These are phyloP conservation scores for Actenoides lindsayi DNA, from an alignment of 2,113 vertebrate genomes.

Conservation along the genomic window DNA sequence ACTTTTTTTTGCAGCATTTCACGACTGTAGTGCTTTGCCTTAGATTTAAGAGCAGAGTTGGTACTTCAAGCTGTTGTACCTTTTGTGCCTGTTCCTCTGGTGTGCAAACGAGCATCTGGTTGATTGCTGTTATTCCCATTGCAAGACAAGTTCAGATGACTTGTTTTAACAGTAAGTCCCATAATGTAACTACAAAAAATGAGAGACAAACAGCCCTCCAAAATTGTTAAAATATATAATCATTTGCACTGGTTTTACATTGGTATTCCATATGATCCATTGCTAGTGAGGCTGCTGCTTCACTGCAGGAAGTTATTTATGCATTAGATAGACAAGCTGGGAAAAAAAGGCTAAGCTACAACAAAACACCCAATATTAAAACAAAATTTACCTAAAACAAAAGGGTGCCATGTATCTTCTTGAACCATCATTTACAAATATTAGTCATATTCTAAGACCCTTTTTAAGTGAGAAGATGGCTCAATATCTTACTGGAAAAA, in stretches of 20 bases:
- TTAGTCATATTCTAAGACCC: background rate
- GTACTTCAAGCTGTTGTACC: background rate
- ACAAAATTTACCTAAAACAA: background rate
- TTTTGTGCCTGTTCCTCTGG: background rate
- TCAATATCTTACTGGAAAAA: background rate
- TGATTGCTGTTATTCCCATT: background rate
- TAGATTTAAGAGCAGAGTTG: background rate
- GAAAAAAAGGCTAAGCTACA: background rate
- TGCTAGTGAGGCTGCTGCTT: background rate
- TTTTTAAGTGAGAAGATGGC: background rate
- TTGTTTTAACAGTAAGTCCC: background rate
- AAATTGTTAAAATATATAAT: background rate
- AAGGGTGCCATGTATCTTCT: background rate
- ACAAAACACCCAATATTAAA: background rate
- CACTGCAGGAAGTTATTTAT: background rate
- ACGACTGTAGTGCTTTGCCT: background rate
- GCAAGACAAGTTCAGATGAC: background rate
- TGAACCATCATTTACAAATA: background rate
- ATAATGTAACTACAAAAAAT: background rate
- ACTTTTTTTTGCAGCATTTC: rapidly evolving
- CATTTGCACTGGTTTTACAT: background rate
- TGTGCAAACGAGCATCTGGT: background rate
- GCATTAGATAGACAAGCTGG: background rate
- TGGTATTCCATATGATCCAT: background rate
- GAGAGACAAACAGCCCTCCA: background rate